Evolutionary conservation across 2,113 vertebrate species (phyloP), one percentile per base, ranked within the genome.

Genomic region (Scopus umbretta): DNA sequence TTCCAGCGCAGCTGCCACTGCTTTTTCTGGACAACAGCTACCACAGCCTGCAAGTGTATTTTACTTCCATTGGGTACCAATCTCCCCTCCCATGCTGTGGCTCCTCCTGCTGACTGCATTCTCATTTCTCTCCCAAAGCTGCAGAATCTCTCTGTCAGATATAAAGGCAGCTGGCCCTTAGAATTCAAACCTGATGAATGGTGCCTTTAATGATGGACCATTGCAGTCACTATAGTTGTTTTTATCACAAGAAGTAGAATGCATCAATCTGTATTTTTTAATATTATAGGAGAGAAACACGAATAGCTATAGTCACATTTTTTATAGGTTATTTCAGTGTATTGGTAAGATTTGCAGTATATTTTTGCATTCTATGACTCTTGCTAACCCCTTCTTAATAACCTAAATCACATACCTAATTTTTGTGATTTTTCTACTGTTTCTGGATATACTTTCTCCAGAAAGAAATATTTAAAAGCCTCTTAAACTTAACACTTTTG

Each of bases 241-340:
- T 76, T 92, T 90, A 82, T 70, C 62, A 80, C 14, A n/a, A 80
- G 36, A 73, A 86, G 83, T 68, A 80, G 55, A 88, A 80, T 32
- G 9, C 36, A 92, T 76, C 90, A 58, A 80, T 82, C 70, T 86
- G 36, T 85, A 50, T 85, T 90, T 95, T 49, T 72, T 95, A 92
- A 53, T 62, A 42, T 15, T 68, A 4, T 4, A 67, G 15, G 14
- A 61, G n/a, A 86, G 40, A 87, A 94, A 80, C 22, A 65, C 7
- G 2, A 65, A 66, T 80, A 71, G 17, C 15, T 59, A 19, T 18
- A n/a, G 23, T n/a, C 1, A 40, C 75, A 20, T 4, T 26, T 73
- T 90, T 89, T 38, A n/a, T 63, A 47, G n/a, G 12, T 42, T 80
- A 43, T 92, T 67, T 84, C 47, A 75, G n/a, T 52, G 7, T 40